Evolutionary conservation across 2,888 invertebrate species (phyloP).

Genomic region (Miltochrista miniata): DNA sequence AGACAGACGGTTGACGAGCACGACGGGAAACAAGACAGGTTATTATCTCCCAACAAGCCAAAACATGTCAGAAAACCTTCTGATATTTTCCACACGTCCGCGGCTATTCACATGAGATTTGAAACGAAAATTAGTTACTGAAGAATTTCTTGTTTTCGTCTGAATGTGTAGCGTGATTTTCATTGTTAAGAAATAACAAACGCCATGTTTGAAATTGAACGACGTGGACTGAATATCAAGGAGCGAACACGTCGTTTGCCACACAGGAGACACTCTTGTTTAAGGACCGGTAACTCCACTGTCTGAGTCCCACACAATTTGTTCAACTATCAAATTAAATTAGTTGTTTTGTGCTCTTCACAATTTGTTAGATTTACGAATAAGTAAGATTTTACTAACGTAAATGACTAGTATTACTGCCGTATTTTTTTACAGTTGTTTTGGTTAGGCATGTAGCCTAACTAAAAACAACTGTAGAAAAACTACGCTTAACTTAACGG

Average conservation of each 20-base stretch:
- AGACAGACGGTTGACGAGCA: slow-evolving; percentile 65
- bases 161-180: slow-evolving; percentile 78
- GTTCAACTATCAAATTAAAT: slow-evolving; percentile 36
- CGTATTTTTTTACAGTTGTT: too few species aligned
- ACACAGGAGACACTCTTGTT: slow-evolving; percentile 30
- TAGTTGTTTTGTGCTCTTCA: slow-evolving; percentile 22
- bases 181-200: slow-evolving; percentile 79
- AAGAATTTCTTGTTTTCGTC: slow-evolving; percentile 73
- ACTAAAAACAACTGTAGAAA: too few species aligned
- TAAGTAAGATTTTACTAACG: too few species aligned
- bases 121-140: slow-evolving; percentile 82
- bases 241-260: slow-evolving; percentile 45
- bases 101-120: slow-evolving; percentile 78
- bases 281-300: slow-evolving; percentile 23
- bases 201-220: slow-evolving; percentile 78
- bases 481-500: too few species aligned
- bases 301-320: slow-evolving; percentile 8
- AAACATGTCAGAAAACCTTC: slow-evolving; percentile 71
- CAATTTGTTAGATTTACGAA: too few species aligned
- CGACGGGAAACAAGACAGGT: slow-evolving; percentile 78
- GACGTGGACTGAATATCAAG: slow-evolving; percentile 70
- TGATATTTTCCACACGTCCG: slow-evolving; percentile 81
- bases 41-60: slow-evolving; percentile 75
- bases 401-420: too few species aligned
- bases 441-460: too few species aligned